Conservation (phyloP, 2,888 invertebrate species). For the Ormyrus thymus region DNA sequence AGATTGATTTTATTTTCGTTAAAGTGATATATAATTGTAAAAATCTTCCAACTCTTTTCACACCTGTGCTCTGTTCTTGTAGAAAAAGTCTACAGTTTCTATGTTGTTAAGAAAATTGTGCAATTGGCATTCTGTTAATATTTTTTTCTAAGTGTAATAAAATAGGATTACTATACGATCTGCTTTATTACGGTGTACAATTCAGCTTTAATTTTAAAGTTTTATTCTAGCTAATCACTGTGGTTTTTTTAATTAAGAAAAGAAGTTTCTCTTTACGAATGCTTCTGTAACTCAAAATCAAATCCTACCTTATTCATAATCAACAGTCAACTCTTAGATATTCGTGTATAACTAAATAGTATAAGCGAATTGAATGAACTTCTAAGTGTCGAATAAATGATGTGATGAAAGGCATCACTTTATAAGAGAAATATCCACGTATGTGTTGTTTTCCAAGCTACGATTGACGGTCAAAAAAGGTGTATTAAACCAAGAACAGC, state of each 20-base stretch:
- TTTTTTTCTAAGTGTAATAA: not conserved
- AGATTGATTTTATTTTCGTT: not conserved
- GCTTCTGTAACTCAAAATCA: slow-evolving; percentile 8
- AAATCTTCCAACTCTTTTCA: not conserved
- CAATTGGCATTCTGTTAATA: not conserved
- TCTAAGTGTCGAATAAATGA: slow-evolving; percentile 15
- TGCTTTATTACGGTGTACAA: not conserved
- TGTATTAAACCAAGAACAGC: not conserved
- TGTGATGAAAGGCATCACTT: not conserved
- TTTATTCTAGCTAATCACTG: not conserved
- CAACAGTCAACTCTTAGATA: not conserved
- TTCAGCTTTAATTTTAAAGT: not conserved
- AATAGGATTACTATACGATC: not conserved
- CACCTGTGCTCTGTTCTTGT: not conserved
- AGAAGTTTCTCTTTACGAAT: not conserved
- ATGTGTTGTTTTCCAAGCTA: no score
- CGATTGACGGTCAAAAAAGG: not conserved
- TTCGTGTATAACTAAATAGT: not conserved
- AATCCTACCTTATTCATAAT: not conserved
- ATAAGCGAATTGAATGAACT: slow-evolving; percentile 2
- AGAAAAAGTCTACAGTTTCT: not conserved
- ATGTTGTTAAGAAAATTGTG: not conserved
- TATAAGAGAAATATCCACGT: not conserved
- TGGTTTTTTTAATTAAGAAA: not conserved
- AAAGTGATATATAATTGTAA: not conserved